Evolutionary conservation across 2,113 vertebrate genomes (phyloP), one percentile per base, ranked within the genome.

Genomic region (Polypterus bichir): DNA sequence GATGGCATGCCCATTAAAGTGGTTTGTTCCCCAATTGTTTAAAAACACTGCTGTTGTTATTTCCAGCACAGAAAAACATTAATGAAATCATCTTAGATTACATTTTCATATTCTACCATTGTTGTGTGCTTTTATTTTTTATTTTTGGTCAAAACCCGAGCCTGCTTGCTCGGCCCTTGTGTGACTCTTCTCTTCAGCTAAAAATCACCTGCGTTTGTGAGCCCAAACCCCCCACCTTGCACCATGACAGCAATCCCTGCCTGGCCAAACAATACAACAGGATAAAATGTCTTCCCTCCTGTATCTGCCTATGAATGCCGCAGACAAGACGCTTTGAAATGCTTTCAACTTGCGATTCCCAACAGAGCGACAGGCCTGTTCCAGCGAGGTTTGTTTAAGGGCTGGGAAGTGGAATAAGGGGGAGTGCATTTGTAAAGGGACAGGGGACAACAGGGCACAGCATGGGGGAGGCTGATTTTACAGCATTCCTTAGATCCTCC

Each of bases 361-460:
- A 56, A 65, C 49, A 60, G 66, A 71, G 71, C 58, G 54, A 66
- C 64, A 67, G 57, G 9, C 47, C n/a, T 47, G 49, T n/a, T 59
- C 49, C 64, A 63, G 62, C 62, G 59, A 62, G 47, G 57, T 27
- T 47, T 59, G 49, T 64, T 62, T 61, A 69, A 67, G 65, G 63
- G 64, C 66, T 65, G 73, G 73, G 69, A 75, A 75, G 65, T 73
- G 59, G 66, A 59, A 61, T 64, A 62, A 61, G 68, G 27, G 27
- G 54, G 62, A 61, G 57, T 68, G 49, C 57, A 60, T 70, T 69
- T 71, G 69, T 73, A 65, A 73, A 73, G 70, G 66, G 65, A 47
- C 59, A 62, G 10, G 49, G 55, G 65, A 75, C 68, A 73, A 69
- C 64, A 62, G 65, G 49, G 3, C 71, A 52, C 71, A 62, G 69